These are phyloP conservation scores for Eilema sororculum DNA, from an alignment of 2,888 invertebrate species.

Conservation along the genomic window DNA sequence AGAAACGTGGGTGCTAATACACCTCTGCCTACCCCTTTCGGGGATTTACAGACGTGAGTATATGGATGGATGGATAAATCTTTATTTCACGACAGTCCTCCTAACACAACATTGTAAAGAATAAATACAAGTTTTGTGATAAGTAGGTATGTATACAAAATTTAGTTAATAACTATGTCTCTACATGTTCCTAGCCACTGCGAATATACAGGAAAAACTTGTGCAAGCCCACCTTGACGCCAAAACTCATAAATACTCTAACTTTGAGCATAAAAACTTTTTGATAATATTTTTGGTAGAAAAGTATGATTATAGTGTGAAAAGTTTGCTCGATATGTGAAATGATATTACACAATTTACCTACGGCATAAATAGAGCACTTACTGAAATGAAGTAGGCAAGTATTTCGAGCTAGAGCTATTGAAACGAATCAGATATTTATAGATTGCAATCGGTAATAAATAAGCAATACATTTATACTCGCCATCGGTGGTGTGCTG, in stretches of 20 bases:
- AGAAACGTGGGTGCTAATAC: too few relatives aligned
- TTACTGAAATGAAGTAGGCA: conserved; percentile 1
- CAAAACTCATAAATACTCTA: conserved; percentile 51
- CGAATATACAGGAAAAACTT: conserved; percentile 42
- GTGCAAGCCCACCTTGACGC: conserved; percentile 34
- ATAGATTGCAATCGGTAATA: neutral
- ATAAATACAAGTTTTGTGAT: too few relatives aligned
- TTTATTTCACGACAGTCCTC: too few relatives aligned
- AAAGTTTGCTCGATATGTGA: conserved; percentile 32
- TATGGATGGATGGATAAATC: too few relatives aligned
- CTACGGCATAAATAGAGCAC: neutral
- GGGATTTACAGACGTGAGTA: too few relatives aligned
- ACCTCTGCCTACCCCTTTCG: too few relatives aligned
- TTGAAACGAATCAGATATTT: neutral
- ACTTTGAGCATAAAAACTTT: conserved; percentile 53
- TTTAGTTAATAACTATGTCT: conserved; percentile 25
- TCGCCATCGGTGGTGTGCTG: too few relatives aligned
- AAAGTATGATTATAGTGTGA: conserved; percentile 44
- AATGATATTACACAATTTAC: conserved; percentile 27
- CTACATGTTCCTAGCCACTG: conserved; percentile 30
- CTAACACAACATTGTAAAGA: neutral
- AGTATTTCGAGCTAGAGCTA: neutral
- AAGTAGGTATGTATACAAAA: conserved; percentile 28
- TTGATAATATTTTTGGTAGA: conserved; percentile 46
- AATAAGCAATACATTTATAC: too few relatives aligned